Percentiles rank a stretch among this genome's conserved stretches.
Evolutionary conservation across 2,113 vertebrate genomes (phyloP).

Genomic region (Tonatia bakeri): DNA sequence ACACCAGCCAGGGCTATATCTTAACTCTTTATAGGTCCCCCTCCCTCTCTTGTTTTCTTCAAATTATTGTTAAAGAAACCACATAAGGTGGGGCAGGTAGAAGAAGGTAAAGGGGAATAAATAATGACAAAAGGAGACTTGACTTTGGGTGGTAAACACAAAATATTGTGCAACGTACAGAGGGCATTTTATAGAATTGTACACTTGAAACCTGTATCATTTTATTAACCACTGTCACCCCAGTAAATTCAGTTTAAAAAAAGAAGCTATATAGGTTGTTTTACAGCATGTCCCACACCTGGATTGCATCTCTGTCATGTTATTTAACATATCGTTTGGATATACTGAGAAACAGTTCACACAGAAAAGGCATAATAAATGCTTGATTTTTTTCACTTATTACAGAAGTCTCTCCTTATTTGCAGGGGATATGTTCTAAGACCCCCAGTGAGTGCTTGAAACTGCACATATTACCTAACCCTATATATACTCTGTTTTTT

Average conservation of each 20-base stretch:
- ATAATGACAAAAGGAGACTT: neutral
- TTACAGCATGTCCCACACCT: neutral
- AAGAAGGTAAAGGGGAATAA: neutral
- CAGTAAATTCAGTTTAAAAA: neutral
- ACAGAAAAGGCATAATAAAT: neutral
- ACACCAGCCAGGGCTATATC: neutral
- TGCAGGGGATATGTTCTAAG: neutral
- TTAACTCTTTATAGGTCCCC: neutral
- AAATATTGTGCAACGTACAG: neutral
- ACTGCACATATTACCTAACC: neutral
- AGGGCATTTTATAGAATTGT: neutral
- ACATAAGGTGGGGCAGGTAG: neutral
- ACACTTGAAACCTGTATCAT: neutral
- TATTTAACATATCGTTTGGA: neutral
- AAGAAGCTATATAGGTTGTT: neutral
- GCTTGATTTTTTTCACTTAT: slow-evolving; percentile 22
- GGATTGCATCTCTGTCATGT: neutral
- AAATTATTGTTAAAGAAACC: neutral
- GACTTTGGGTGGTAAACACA: neutral
- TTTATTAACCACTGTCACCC: neutral
- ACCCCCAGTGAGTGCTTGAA: neutral
- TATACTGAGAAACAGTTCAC: slow-evolving; percentile 10
- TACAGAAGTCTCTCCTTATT: neutral
- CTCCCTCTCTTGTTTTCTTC: neutral
- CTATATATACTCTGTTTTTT: neutral